Evolutionary conservation across 2,888 invertebrate genomes (phyloP), one percentile per base, ranked within the genome.

Genomic region (Parnassius apollo): DNA sequence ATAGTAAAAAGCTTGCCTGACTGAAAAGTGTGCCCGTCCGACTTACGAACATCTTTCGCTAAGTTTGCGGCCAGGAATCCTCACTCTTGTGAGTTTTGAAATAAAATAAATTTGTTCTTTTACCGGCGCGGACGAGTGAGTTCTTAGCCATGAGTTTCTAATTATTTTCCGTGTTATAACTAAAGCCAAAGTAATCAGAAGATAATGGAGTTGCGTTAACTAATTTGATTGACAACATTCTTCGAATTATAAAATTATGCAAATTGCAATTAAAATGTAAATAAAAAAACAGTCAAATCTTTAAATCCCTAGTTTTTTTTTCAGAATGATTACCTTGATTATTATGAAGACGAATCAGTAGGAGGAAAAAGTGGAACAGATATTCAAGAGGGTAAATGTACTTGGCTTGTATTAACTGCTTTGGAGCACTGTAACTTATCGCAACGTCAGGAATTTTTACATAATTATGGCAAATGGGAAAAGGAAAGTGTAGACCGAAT

Each of bases 391-490:
- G 97, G 97, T 50, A 98, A 98, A 85, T 98, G 98, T 80, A 94
- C 97, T 0, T 99, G 98, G 99, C 86, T 98, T 52, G 94, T 96
- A 0, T 96, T 97, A 50, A 93, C 95, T 56, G 96, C 97, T 51
- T 88, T 97, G 71, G 94, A 96, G 82, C 91, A 94, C 51, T 94
- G 94, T 11, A 93, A 91, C 56, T 86, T 93, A 0, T 83, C 92
- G 8, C 96, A 97, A 77, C 92, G 93, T 67, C 86, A 93, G 69
- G 88, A 95, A 18, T 93, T 97, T 85, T 82, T 93, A 71, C 93
- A 95, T 68, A 94, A 94, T 77, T 96, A 96, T 76, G 96, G 96
- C 1, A 68, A 64, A 60, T 77, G 86, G 65, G 94, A 95, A 68
- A 82, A 88, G 0, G 92, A 91, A 52, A 93, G 94, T 69, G 88